Evolutionary conservation across 2,888 invertebrate genomes (phyloP).

Genomic region (Plutella xylostella): DNA sequence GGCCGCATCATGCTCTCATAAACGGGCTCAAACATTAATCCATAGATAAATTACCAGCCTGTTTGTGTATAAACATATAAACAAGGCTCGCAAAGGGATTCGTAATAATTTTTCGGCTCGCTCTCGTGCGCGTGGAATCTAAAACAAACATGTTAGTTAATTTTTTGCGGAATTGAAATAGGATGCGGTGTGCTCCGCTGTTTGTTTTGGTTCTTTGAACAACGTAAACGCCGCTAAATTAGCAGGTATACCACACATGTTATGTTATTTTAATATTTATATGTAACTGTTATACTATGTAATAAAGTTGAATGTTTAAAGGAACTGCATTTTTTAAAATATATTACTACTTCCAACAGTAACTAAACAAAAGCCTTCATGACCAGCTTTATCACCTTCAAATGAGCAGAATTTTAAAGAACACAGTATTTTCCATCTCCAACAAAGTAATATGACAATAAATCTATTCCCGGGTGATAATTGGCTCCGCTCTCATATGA

Average conservation of each 20-base stretch:
- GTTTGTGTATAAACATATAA: constrained; percentile 21
- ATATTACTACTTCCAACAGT: not conserved
- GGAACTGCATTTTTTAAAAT: too few relatives aligned
- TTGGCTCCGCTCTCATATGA: not conserved
- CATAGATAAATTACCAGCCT: constrained; percentile 51
- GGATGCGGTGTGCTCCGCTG: not conserved
- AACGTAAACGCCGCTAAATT: not conserved
- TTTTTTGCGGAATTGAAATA: not conserved
- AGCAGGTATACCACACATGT: too few relatives aligned
- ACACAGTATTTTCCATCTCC: not conserved
- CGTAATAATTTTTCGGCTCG: not conserved
- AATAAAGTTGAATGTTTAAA: too few relatives aligned
- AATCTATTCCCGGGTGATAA: not conserved
- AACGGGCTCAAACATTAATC: constrained; percentile 59
- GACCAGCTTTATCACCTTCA: not conserved
- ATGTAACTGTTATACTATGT: too few relatives aligned
- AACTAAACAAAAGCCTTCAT: not conserved
- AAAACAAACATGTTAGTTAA: not conserved
- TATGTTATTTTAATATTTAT: too few relatives aligned
- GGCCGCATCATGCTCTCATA: constrained; percentile 54
- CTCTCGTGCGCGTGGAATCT: not conserved
- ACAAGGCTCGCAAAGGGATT: not conserved
- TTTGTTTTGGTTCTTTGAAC: not conserved
- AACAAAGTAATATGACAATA: not conserved
- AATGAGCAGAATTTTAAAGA: not conserved